Base-by-base conservation (phyloP, 2,888 invertebrate genomes). In the Laspeyria flexula region DNA sequence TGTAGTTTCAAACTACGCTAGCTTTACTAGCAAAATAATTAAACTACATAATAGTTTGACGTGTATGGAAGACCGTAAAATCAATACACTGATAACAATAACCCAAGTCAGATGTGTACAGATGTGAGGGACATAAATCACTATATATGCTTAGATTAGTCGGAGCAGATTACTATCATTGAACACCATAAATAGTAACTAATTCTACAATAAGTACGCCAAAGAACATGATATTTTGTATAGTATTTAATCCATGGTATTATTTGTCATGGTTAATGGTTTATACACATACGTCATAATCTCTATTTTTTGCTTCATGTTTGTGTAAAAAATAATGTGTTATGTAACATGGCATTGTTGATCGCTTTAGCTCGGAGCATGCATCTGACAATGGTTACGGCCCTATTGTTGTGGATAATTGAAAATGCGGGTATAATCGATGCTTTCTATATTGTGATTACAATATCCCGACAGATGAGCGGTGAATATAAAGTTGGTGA, bases 351-450 rank as follows among this genome's bases (percentile, higher is more conserved):
- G 65, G 79, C 57, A 81, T 90, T 90, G 86, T 90, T 65, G 63
- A 50, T 33, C 71, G 73, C 65, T 64, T 72, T 73, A 73, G 76
- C 68, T 66, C 61, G 68, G 68, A 79, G 75, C 78, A 75, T 77
- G 75, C 71, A 72, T 73, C 66, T 75, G 71, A 82, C 82, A 82
- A 83, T 80, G 73, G 69, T 66, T 65, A 61, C 70, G 65, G 59
- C 52, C 60, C 83, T 60, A 81, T 88, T 88, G 83, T 86, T 78
- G 64, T 50, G 68, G 66, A 75, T 83, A 82, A 88, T 85, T 80
- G 85, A 83, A 85, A 78, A 86, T 86, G 86, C 85, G 88, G 88
- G 86, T 61, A 77, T 81, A 80, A 85, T 86, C 85, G 81, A 76
- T 79, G 80, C 75, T 81, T 73, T 76, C 71, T 76, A 69, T 62